phyloP scores from a whole-genome alignment of 2,888 invertebrate genomes.

The Sphaerophoria taeniata region DNA sequence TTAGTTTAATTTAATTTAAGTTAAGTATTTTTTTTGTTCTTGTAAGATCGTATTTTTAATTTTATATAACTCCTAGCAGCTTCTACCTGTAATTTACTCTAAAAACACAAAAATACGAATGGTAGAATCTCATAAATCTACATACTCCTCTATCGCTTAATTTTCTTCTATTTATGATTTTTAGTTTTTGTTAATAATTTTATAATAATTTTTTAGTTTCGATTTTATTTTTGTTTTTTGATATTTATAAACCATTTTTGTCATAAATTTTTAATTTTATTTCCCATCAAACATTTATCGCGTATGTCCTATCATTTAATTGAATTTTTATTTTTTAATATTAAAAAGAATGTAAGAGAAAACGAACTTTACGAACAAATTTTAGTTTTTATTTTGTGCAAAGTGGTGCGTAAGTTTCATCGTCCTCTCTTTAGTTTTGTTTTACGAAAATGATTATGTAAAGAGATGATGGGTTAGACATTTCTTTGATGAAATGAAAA shows the following conservation, averaged over 20 bases:
- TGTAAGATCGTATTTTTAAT: constrained; percentile 64
- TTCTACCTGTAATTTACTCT: constrained; percentile 59
- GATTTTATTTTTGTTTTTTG: constrained; percentile 57
- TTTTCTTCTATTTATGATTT: constrained; percentile 59
- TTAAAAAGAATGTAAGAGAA: constrained; percentile 45
- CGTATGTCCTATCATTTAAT: constrained; percentile 50
- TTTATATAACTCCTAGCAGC: constrained; percentile 52
- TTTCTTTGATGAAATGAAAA: constrained; percentile 12
- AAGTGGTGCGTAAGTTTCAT: constrained; percentile 1
- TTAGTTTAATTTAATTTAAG: constrained; percentile 71
- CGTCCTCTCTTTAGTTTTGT: constrained; percentile 8
- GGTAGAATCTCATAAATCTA: constrained; percentile 56
- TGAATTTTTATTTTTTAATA: constrained; percentile 52
- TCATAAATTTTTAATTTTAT: constrained; percentile 55
- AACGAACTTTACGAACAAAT: constrained; percentile 55
- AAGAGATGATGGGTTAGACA: constrained; percentile 25
- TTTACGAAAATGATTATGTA: no score
- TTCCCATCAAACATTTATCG: constrained; percentile 47
- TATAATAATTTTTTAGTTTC: constrained; percentile 43
- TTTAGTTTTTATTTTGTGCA: constrained; percentile 44
- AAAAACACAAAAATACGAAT: constrained; percentile 9
- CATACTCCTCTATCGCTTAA: constrained; percentile 30
- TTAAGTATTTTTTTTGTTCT: constrained; percentile 45
- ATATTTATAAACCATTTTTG: constrained; percentile 68
- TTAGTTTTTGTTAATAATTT: constrained; percentile 57